Base-by-base conservation (phyloP, 2,113 vertebrate species). In the Channa maculata region DNA sequence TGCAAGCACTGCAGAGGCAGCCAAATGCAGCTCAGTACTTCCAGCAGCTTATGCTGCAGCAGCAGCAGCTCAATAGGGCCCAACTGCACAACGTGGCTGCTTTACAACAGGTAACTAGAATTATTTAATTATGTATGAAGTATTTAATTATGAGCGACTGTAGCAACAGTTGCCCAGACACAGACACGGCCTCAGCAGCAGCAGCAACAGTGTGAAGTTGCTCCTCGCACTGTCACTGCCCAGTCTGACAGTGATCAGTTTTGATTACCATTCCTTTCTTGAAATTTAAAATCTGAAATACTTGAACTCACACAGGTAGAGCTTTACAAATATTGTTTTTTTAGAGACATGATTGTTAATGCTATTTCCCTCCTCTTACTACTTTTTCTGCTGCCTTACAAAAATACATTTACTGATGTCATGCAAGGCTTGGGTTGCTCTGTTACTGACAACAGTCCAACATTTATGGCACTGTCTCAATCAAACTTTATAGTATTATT, bases 1-100 rank as follows among this genome's bases (percentile, higher is more conserved):
- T 99, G 34, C 98, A 99, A 81, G 98, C 98, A 0, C 90, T 99
- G 51, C 98, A 99, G 89, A 95, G 98, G 67, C 98, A 99, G 87
- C 98, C 98, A 37, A 98, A 99, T 79, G 98, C 98, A 33, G 97
- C 98, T 59, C 98, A 99, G 85, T 99, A 99, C 85, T 99, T 99
- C 75, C 97, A 99, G 87, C 98, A 99, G 88, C 96, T 99, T 75
- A 99, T 99, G 98, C 94, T 99, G 61, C 98, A 99, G 82, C 98
- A 99, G 82, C 98, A 99, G 91, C 98, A 99, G 88, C 96, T 99
- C 88, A 99, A 93, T 77, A 99, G 90, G 68, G 98, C 97, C 53
- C 98, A 99, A 82, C 93, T 99, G 53, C 97, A 99, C 60, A 99
- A 97, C 83, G 24, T 24, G 87, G 97, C 97, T n/a, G 24, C 24